Evolutionary conservation across 2,113 vertebrate genomes (phyloP), one percentile per base, ranked within the genome.

Genomic region (Phasianus colchicus): DNA sequence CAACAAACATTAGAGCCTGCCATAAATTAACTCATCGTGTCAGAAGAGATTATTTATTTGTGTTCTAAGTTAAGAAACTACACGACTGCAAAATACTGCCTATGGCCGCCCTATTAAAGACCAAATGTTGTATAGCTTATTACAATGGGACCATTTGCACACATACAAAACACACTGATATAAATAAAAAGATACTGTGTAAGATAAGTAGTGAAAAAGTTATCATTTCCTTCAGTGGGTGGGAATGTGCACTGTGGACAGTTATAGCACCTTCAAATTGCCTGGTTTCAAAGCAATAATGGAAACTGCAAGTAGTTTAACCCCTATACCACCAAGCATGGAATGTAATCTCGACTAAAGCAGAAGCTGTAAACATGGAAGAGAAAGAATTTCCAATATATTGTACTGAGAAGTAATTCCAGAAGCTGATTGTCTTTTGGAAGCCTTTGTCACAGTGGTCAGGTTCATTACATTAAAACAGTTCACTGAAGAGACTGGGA

Each of bases 121-220:
- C 58, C 71, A 77, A 89, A 58, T 38, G 66, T 20, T 92, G 85
- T 66, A 80, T 79, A 95, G 67, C 55, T 88, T 43, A 58, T 85
- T 65, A 78, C 22, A 27, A 15, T 19, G 64, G 88, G 92, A 85
- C 71, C 63, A 20, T 61, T 69, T 88, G 91, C 83, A 92, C 94
- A 93, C 83, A 58, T 55, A 96, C 0, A 4, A 83, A 95, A 93
- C 91, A 96, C 82, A 89, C 32, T 2, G 83, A 88, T 97, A 97
- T 96, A 97, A 97, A 97, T 96, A 73, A 93, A 92, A 95, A 74
- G 87, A 80, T 66, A 79, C 78, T 74, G 76, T 42, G 93, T 94
- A 76, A 91, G 89, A 76, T 89, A 95, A 94, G 54, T 85, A 66
- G 29, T 82, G 86, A 66, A 82, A 61, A 94, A 75, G 61, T 81